These are phyloP conservation scores for Cardiocondyla obscurior DNA, from an alignment of 1,140 invertebrate species.

Conservation along the genomic window DNA sequence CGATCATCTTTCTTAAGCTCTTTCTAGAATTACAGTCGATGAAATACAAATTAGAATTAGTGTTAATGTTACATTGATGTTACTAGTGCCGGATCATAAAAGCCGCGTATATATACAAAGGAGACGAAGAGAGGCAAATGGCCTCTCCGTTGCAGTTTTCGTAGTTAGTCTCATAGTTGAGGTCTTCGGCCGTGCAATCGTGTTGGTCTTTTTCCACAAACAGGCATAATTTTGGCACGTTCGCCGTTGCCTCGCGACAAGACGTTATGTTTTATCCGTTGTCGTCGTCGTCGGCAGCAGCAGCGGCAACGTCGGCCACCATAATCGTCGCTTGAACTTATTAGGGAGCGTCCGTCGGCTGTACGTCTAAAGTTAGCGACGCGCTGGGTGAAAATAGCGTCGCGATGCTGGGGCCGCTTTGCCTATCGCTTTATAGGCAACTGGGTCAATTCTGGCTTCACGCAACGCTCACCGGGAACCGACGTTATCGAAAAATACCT, in stretches of 20 bases:
- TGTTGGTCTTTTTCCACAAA: slow-evolving; percentile 58
- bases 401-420: slow-evolving; percentile 72
- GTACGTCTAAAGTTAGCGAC: slow-evolving; percentile 81
- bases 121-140: slow-evolving; percentile 24
- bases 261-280: slow-evolving; percentile 64
- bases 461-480: slow-evolving; percentile 27
- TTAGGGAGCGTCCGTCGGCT: slow-evolving; percentile 81
- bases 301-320: slow-evolving; percentile 69
- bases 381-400: slow-evolving; percentile 79
- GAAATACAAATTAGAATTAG: not conserved
- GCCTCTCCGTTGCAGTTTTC: not conserved
- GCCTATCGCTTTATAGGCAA: slow-evolving; percentile 81
- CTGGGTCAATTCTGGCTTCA: slow-evolving; percentile 80
- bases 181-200: slow-evolving; percentile 78
- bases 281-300: slow-evolving; percentile 38
- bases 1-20: not conserved
- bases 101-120: slow-evolving; percentile 10
- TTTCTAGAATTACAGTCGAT: slow-evolving; percentile 17
- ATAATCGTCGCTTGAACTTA: slow-evolving; percentile 83
- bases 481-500: slow-evolving; percentile 1
- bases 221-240: slow-evolving; percentile 80
- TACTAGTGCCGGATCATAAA: slow-evolving; percentile 6
- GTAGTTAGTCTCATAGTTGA: slow-evolving; percentile 60
- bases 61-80: not conserved
- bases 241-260: slow-evolving; percentile 44